Percentiles rank a stretch among this genome's conserved stretches.
Conservation (phyloP, 2,113 vertebrate species). For the Pitta sordida region DNA sequence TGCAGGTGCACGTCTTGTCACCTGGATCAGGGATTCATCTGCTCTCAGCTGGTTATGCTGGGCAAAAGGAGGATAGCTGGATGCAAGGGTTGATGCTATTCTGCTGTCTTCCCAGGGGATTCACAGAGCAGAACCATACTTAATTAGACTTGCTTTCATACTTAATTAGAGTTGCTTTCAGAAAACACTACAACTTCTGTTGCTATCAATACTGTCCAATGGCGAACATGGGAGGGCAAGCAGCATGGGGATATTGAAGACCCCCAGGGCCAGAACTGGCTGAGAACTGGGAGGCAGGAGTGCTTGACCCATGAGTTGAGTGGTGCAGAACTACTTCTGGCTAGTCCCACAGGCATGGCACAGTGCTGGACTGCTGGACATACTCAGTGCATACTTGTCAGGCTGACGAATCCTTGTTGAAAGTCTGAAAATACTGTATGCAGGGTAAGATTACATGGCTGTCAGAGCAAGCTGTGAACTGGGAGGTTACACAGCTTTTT, state of each 20-base stretch:
- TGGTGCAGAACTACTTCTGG: not conserved
- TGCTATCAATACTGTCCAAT: not conserved
- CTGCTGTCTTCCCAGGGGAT: not conserved
- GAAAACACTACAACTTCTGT: not conserved
- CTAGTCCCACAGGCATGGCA: not conserved
- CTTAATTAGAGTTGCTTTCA: not conserved
- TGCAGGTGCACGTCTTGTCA: rapidly evolving
- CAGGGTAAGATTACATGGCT: not conserved
- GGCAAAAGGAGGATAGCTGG: not conserved
- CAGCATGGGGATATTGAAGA: not conserved
- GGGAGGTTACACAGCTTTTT: not conserved
- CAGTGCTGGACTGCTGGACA: not conserved
- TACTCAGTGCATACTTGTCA: not conserved
- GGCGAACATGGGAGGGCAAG: not conserved
- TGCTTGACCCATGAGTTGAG: not conserved
- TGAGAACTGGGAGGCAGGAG: not conserved
- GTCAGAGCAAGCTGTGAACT: not conserved
- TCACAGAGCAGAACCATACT: not conserved
- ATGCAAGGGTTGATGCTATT: not conserved
- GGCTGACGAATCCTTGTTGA: not conserved
- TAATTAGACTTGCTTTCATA: not conserved
- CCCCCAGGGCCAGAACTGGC: not conserved
- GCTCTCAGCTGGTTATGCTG: not conserved
- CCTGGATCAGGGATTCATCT: not conserved
- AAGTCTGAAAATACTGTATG: not conserved